Base-by-base conservation (phyloP, 2,888 invertebrate species). In the Cheilosia soror region DNA sequence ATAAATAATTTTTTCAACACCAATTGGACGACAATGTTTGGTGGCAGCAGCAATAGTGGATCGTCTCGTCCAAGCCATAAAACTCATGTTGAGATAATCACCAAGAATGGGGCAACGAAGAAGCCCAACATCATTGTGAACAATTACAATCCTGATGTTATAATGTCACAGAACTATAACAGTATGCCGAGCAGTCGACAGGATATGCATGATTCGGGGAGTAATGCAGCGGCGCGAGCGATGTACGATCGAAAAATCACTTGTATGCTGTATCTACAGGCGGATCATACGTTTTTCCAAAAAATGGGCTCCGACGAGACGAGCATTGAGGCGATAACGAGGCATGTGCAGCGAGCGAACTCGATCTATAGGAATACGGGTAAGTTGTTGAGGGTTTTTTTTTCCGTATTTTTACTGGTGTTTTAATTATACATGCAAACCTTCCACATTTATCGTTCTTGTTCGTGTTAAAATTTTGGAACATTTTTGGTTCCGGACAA, bases 251-350 rank as follows among this genome's bases (percentile, higher is more conserved):
- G 95, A 88, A 98, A 98, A 92, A 98, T 97, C 47, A 98, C 98
- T 0, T 99, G 99, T 90, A 96, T 98, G 94, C 94, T 99, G 76
- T 98, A 98, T 92, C 94, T 99, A 89, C 98, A 99, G 93, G 98
- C 99, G 4, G 97, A 98, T 93, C 98, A 99, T 92, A 96, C 98
- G 93, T 97, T 99, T 93, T 99, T 96, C 93, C 96, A 98, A 90
- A 96, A 98, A 93, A 97, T 98, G 93, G 97, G 97, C 73, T 96
- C 97, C 3, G 97, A 98, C 89, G 98, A 98, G 91, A 97, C 98
- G 1, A 98, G 98, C 91, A 98, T 98, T 88, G 98, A 98, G 92
- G 97, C 98, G 80, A 97, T 98, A 95, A 98, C 98, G 6, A 94
- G 98, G 68, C 98, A 98, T 91, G 98, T 98, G 40, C 98, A 98